Conservation (phyloP, 2,888 invertebrate genomes). For the Leptopilina syphax region DNA sequence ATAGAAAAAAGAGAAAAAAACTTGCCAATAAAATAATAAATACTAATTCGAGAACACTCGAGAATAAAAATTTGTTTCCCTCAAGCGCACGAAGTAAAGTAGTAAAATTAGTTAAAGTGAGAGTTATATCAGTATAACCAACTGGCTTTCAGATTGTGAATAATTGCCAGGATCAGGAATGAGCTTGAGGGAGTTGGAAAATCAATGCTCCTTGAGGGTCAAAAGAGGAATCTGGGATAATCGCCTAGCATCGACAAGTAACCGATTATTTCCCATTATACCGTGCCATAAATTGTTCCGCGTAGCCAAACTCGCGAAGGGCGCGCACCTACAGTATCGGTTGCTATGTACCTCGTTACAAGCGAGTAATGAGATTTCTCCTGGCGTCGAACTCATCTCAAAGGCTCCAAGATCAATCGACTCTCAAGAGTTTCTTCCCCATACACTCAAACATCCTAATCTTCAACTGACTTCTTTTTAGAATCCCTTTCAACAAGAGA, state of each 20-base stretch:
- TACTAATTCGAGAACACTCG: too few species aligned
- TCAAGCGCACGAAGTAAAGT: too few species aligned
- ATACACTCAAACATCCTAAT: too few species aligned
- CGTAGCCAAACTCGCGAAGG: slow-evolving; percentile 6
- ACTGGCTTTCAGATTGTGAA: background rate
- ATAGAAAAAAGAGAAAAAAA: too few species aligned
- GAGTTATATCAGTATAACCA: too few species aligned
- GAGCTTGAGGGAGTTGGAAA: background rate
- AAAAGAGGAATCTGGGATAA: slow-evolving; percentile 15
- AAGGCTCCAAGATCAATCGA: slow-evolving; percentile 47
- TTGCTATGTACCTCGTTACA: slow-evolving; percentile 53
- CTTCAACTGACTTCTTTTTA: too few species aligned
- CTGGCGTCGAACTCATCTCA: background rate
- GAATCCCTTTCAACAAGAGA: too few species aligned
- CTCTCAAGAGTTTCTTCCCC: background rate
- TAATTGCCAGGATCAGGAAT: background rate
- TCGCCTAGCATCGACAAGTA: slow-evolving; percentile 21
- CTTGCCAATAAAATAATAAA: too few species aligned
- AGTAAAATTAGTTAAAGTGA: too few species aligned
- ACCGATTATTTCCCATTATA: slow-evolving; percentile 52
- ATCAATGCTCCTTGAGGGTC: background rate
- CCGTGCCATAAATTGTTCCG: slow-evolving; percentile 42
- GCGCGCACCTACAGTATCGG: background rate
- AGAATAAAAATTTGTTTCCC: too few species aligned
- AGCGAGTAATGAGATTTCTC: slow-evolving; percentile 20